Percentiles rank a stretch among this genome's conserved stretches.
These are phyloP conservation scores for Drosophila monieri DNA, from an alignment of 2,888 invertebrate genomes.

Conservation along the genomic window DNA sequence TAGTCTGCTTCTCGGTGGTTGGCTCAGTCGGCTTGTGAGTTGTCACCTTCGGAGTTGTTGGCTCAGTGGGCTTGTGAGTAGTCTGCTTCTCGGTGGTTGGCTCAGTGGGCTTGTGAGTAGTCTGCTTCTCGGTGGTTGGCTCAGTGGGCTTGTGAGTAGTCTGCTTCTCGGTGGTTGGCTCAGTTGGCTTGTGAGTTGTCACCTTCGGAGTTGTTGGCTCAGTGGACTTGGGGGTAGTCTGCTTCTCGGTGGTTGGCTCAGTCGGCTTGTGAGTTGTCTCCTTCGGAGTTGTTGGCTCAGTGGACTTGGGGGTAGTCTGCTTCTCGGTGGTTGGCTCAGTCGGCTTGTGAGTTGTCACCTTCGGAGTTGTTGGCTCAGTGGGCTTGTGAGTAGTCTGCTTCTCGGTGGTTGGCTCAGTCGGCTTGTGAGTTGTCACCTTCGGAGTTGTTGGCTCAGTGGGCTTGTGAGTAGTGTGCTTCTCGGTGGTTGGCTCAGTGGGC, in stretches of 20 bases:
- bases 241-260: background rate
- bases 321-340: background rate
- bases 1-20: background rate
- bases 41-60: background rate
- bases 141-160: background rate
- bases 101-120: background rate
- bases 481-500: background rate
- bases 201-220: background rate
- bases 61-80: background rate
- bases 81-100: background rate
- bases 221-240: conserved; percentile 3
- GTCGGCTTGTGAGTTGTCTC: too few relatives aligned
- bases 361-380: background rate
- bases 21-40: conserved; percentile 6
- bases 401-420: background rate
- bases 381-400: conserved; percentile 6
- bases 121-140: background rate
- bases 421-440: background rate
- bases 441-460: conserved; percentile 7
- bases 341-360: conserved; percentile 1
- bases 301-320: background rate
- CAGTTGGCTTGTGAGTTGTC: background rate
- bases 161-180: background rate
- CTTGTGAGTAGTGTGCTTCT: background rate
- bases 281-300: too few relatives aligned